Conservation (phyloP, 2,113 vertebrate genomes). For the Elanoides forficatus region DNA sequence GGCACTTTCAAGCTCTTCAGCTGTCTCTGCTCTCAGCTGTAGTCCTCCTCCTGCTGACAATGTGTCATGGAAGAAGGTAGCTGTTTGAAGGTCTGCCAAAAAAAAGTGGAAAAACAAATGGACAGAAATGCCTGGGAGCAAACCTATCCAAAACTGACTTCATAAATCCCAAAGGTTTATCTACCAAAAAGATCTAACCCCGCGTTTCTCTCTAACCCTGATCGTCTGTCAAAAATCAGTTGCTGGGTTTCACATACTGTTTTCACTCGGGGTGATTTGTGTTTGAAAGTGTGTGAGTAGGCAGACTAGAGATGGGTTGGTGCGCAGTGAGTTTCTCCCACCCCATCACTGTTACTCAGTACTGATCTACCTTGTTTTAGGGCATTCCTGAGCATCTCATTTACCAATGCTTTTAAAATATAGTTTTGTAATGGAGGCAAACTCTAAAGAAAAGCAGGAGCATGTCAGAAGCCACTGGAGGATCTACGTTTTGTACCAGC, state of each 20-base stretch:
- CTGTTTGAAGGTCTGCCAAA: not conserved
- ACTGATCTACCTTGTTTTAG: not conserved
- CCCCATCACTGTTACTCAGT: not conserved
- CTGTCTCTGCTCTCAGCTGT: not conserved
- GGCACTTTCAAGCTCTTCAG: not conserved
- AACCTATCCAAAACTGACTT: not conserved
- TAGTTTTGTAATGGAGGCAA: not conserved
- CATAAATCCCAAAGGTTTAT: not conserved
- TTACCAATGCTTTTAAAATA: not conserved
- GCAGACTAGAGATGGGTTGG: not conserved
- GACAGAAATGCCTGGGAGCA: not conserved
- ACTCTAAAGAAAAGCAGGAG: not conserved
- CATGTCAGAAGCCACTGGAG: not conserved
- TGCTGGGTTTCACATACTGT: not conserved
- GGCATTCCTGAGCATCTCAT: not conserved
- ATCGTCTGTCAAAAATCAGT: not conserved
- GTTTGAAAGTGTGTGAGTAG: not conserved
- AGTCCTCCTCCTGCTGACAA: not conserved
- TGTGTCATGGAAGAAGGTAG: not conserved
- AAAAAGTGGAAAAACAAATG: not conserved
- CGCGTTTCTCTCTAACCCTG: not conserved
- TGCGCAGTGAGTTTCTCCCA: not conserved
- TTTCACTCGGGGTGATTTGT: not conserved
- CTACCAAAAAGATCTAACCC: not conserved
- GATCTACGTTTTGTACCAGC: fast-evolving